These are phyloP conservation scores for Cyanoderma ruficeps DNA, from an alignment of 2,113 vertebrate genomes.

Conservation along the genomic window DNA sequence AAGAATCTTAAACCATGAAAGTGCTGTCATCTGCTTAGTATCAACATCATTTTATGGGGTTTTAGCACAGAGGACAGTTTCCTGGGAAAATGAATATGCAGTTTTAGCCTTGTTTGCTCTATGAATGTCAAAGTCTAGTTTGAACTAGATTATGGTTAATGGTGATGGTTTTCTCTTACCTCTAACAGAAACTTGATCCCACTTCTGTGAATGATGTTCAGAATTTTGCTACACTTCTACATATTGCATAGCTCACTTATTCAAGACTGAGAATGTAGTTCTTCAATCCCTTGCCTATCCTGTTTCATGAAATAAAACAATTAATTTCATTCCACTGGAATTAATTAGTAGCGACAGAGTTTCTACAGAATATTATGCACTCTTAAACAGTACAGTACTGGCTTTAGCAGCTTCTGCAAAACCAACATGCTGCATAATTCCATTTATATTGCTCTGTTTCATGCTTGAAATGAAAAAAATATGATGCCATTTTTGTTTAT, in stretches of 20 bases:
- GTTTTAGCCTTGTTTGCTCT: not conserved
- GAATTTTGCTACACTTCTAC: not conserved
- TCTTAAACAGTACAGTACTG: not conserved
- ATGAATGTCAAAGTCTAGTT: not conserved
- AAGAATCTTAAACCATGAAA: not conserved
- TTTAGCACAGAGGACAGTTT: not conserved
- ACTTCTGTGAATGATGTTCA: not conserved
- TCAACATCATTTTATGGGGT: conserved; percentile 7
- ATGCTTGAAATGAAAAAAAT: not conserved
- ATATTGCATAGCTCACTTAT: not conserved
- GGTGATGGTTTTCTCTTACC: not conserved
- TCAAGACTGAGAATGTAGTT: not conserved
- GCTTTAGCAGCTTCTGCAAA: not conserved
- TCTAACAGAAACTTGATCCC: not conserved
- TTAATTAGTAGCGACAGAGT: not conserved
- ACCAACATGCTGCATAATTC: not conserved
- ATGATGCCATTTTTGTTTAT: not conserved
- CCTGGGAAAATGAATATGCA: not conserved
- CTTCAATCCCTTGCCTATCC: not conserved
- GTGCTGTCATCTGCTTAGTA: conserved; percentile 6
- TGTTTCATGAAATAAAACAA: not conserved
- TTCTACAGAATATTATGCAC: not conserved
- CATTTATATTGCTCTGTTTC: not conserved
- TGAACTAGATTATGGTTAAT: not conserved
- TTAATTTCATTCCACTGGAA: not conserved